phyloP scores from a whole-genome alignment of 2,888 invertebrate species.

The Empis livida region DNA sequence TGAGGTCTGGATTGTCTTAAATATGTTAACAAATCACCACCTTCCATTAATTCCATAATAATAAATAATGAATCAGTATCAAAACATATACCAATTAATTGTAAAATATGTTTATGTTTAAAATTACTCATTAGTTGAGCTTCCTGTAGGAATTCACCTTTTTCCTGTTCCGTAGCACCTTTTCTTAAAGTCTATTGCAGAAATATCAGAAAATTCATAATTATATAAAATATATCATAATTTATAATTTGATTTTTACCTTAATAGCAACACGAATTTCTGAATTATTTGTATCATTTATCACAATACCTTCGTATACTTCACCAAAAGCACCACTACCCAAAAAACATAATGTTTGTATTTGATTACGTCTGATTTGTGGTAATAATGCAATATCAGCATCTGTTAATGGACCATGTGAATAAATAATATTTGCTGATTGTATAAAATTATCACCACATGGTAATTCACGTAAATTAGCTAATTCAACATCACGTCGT shows the following conservation, averaged over 20 bases:
- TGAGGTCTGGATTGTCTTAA: conserved; percentile 67
- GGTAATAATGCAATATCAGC: conserved; percentile 69
- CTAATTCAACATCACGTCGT: conserved; percentile 63
- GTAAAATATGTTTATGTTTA: conserved; percentile 88
- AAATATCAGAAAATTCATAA: background rate
- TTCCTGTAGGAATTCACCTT: conserved; percentile 89
- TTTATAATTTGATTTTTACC: conserved; percentile 43
- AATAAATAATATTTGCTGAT: conserved; percentile 74
- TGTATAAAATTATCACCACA: conserved; percentile 55
- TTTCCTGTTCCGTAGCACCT: conserved; percentile 80
- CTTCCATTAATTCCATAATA: conserved; percentile 96
- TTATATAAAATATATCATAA: too few relatives aligned
- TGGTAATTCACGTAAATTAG: conserved; percentile 73
- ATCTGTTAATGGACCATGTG: conserved; percentile 49
- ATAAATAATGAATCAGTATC: conserved; percentile 89
- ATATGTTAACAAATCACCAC: conserved; percentile 87
- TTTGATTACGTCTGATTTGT: conserved; percentile 74
- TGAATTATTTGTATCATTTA: conserved; percentile 47
- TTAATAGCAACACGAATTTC: conserved; percentile 84
- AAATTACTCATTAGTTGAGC: conserved; percentile 96
- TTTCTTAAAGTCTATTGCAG: conserved; percentile 68
- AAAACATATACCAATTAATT: conserved; percentile 85
- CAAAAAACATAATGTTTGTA: conserved; percentile 75
- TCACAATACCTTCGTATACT: conserved; percentile 84
- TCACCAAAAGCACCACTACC: conserved; percentile 97